Base-by-base conservation (phyloP, 2,797 vertebrate species). In the Chiroxiphia lanceolata region DNA sequence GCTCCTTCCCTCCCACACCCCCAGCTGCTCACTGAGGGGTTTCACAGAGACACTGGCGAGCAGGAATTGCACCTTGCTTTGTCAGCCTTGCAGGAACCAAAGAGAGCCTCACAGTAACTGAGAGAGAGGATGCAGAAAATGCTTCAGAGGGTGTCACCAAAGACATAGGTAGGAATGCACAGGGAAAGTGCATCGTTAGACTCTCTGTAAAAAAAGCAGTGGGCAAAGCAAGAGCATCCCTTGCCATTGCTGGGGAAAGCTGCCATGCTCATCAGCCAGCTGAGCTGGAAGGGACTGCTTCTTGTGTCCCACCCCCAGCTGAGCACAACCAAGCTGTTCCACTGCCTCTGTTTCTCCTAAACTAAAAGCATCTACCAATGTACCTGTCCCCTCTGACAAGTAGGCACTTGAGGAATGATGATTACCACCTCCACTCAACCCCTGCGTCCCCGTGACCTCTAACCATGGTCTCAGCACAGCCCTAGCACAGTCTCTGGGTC, bases 401-500 rank as follows among this genome's bases (percentile, higher is more conserved):
- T 22, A 78, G 51, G 22, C 51, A 78, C 27, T 50, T 2, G 0
- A 67, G 45, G 10, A 86, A 88, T 7, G 4, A 71, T 0, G 2
- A 67, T 76, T 68, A 56, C 50, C 31, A 67, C n/a, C 51, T 82
- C 75, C 12, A 21, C 51, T 85, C 84, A 34, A 45, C 42, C 71
- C 47, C 70, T 82, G 68, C 44, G 61, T 86, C 50, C 44, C 13
- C 3, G 7, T 3, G 13, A 38, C 34, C 50, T 64, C 71, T 48
- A 77, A 56, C 4, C 19, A 72, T 61, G 40, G 68, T 31, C 69
- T 98, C 98, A 99, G 98, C 99, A 99, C 92, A 99, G 98, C 74
- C 98, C 98, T 94, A 99, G 65, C 29, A 98, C 98, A 6, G 98
- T 98, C 75, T 98, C 98, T 27, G 99, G 98, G 97, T 99, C 98